A percentile compares a stretch with the other conserved stretches of the same genome.
These are phyloP conservation scores for Lamprotornis superbus DNA, from an alignment of 2,113 vertebrate genomes.

Conservation along the genomic window DNA sequence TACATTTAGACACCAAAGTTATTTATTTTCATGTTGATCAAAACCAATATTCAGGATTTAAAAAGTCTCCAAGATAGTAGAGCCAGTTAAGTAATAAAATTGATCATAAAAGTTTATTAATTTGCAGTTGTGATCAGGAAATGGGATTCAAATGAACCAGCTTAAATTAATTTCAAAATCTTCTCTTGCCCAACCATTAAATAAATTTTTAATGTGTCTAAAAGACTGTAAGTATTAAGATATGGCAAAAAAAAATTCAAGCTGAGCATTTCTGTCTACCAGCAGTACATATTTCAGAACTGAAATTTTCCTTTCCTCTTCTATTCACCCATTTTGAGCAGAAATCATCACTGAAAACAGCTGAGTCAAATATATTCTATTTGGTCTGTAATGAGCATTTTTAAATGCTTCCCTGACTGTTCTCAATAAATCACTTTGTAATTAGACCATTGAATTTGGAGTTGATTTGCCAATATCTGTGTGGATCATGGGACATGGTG, in stretches of 20 bases:
- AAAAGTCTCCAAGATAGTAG: background rate
- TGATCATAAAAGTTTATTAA: background rate
- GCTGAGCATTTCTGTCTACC: background rate
- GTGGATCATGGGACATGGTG: background rate
- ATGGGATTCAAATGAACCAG: background rate
- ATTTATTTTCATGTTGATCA: background rate
- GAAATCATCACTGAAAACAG: background rate
- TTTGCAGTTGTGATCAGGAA: background rate
- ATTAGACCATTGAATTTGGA: background rate
- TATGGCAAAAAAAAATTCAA: background rate
- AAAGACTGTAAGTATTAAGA: background rate
- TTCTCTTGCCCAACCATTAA: background rate
- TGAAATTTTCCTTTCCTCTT: background rate
- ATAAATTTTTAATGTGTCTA: background rate
- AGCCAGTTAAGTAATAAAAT: background rate
- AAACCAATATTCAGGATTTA: background rate
- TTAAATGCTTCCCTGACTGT: background rate
- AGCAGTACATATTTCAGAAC: background rate
- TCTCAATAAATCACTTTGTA: background rate
- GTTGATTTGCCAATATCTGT: background rate
- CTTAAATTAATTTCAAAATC: background rate
- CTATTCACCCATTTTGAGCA: background rate
- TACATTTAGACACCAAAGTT: background rate
- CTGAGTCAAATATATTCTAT: background rate
- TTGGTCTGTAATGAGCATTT: background rate